These are phyloP conservation scores for Bembecia ichneumoniformis DNA, from an alignment of 2,888 invertebrate species.

Conservation along the genomic window DNA sequence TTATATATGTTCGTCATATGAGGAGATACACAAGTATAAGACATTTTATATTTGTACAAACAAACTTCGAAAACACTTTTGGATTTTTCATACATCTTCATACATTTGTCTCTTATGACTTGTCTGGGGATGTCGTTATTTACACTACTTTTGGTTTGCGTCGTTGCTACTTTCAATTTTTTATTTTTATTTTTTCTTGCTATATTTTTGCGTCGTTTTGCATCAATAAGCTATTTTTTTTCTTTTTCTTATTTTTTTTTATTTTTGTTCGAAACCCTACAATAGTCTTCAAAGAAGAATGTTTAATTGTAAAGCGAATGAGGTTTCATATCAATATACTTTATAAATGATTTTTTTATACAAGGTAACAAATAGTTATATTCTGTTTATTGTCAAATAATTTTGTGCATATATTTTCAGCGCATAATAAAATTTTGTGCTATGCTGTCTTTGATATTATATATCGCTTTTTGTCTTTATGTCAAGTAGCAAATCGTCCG, in stretches of 20 bases:
- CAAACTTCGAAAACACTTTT: background rate
- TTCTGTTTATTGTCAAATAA: too few relatives aligned
- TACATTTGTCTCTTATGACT: background rate
- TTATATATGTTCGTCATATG: slow-evolving; percentile 12
- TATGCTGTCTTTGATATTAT: too few relatives aligned
- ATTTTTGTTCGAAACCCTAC: slow-evolving; percentile 6
- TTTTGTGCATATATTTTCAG: too few relatives aligned
- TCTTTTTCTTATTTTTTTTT: slow-evolving; percentile 31
- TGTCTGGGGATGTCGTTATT: background rate
- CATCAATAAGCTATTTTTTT: slow-evolving; percentile 30
- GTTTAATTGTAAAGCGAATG: too few relatives aligned
- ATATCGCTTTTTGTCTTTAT: too few relatives aligned
- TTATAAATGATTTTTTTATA: too few relatives aligned
- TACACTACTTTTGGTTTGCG: slow-evolving; percentile 17
- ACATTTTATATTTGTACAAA: slow-evolving; percentile 21
- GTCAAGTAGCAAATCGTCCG: too few relatives aligned
- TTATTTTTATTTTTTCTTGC: slow-evolving; percentile 19
- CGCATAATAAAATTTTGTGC: too few relatives aligned
- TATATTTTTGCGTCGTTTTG: slow-evolving; percentile 11
- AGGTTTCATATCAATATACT: too few relatives aligned
- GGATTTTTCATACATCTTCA: background rate
- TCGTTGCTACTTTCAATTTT: slow-evolving; percentile 17
- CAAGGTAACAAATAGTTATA: too few relatives aligned
- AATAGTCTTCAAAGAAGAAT: too few relatives aligned
- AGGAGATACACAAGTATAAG: slow-evolving; percentile 64